Percentiles rank a stretch among this genome's conserved stretches.
phyloP scores from a whole-genome alignment of 2,113 vertebrate genomes.

The Thamnophis sirtalis region DNA sequence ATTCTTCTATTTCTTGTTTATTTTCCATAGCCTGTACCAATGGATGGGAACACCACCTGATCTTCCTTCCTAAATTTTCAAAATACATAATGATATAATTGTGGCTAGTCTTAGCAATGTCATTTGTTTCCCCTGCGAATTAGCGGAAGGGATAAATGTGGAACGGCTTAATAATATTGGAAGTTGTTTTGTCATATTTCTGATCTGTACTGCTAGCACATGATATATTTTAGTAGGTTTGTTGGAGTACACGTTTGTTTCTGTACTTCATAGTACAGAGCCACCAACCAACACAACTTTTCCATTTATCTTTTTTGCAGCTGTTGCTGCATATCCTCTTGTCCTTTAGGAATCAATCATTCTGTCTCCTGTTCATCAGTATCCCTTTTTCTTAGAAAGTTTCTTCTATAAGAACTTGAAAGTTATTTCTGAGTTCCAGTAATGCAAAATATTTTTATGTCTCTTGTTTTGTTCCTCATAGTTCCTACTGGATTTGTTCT shows the following conservation, averaged over 20 bases:
- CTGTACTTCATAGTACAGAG: neutral
- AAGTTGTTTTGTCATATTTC: neutral
- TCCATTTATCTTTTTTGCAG: neutral
- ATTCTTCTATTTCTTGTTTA: neutral
- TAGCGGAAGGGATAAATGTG: neutral
- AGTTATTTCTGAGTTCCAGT: neutral
- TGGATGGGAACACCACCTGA: neutral
- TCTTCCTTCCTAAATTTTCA: neutral
- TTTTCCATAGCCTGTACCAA: neutral
- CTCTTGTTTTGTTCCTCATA: neutral
- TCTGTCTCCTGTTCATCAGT: neutral
- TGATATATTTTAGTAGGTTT: neutral
- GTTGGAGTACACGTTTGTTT: neutral
- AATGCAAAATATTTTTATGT: neutral
- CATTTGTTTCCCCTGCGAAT: neutral
- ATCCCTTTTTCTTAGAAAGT: neutral
- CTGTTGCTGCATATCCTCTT: neutral
- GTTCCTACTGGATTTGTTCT: neutral
- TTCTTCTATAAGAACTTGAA: neutral
- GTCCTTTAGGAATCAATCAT: neutral
- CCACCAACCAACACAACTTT: neutral
- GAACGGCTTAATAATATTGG: neutral
- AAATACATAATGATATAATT: neutral
- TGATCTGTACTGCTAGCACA: neutral
- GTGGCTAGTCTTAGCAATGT: neutral